Conservation (phyloP, 2,888 invertebrate species). For the Hirtodrosophila confusa region DNA sequence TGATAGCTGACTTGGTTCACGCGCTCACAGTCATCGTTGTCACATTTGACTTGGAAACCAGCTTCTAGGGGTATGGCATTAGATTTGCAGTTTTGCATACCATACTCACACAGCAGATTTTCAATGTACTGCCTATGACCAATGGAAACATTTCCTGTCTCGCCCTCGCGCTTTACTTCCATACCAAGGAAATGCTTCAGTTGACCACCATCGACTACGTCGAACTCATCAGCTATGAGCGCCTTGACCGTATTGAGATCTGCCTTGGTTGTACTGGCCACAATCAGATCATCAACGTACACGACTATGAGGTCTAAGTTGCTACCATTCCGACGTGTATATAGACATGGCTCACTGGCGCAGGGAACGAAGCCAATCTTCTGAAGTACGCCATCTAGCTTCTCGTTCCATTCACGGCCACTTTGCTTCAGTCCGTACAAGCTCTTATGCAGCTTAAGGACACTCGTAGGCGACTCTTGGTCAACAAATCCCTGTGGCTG, state of each 20-base stretch:
- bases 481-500: conserved; percentile 44
- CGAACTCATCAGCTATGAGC: conserved; percentile 26
- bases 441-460: too few relatives aligned
- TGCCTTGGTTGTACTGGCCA: not conserved
- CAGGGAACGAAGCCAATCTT: conserved; percentile 40
- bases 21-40: not conserved
- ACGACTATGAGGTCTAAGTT: conserved; percentile 40
- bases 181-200: conserved; percentile 25
- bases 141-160: conserved; percentile 1
- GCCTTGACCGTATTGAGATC: conserved; percentile 19
- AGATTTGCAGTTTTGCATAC: conserved; percentile 8
- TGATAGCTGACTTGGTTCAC: too few relatives aligned
- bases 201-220: conserved; percentile 30
- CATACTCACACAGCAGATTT: conserved; percentile 35
- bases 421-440: too few relatives aligned
- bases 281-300: conserved; percentile 51
- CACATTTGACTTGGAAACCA: conserved; percentile 21
- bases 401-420: conserved; percentile 54
- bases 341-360: conserved; percentile 40
- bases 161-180: too few relatives aligned
- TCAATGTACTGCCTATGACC: conserved; percentile 23
- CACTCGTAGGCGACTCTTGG: conserved; percentile 30
- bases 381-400: conserved; percentile 34
- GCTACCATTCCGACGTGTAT: conserved; percentile 18
- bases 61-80: not conserved